Evolutionary conservation across 2,888 invertebrate genomes (phyloP).

Genomic region (Drosophila neoperkinsi): DNA sequence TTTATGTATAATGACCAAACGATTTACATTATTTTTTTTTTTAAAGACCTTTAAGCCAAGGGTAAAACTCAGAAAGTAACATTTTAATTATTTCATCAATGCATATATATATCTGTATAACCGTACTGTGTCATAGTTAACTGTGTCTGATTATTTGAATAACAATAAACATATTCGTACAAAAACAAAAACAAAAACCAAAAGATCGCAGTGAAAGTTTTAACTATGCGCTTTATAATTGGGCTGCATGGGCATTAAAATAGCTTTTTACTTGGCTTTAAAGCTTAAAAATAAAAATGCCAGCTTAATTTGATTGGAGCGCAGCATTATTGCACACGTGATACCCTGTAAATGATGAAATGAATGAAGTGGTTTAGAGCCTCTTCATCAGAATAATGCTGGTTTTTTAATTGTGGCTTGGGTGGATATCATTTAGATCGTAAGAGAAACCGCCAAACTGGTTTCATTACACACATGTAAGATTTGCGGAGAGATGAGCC

Average conservation of each 20-base stretch:
- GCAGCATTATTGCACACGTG: slow-evolving; percentile 1
- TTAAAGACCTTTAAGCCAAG: not conserved
- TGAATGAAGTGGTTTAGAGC: slow-evolving; percentile 5
- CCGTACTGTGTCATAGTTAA: slow-evolving; percentile 52
- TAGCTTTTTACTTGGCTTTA: slow-evolving; percentile 20
- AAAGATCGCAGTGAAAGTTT: slow-evolving; percentile 65
- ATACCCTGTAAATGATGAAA: slow-evolving; percentile 24
- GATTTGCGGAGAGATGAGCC: slow-evolving; percentile 36
- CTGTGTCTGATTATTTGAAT: slow-evolving; percentile 59
- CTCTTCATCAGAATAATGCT: slow-evolving; percentile 27
- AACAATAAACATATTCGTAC: slow-evolving; percentile 59
- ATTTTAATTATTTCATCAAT: slow-evolving; percentile 45
- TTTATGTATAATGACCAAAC: not conserved
- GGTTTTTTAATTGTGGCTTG: slow-evolving; percentile 16
- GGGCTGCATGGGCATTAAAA: slow-evolving; percentile 56
- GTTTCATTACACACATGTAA: slow-evolving; percentile 50
- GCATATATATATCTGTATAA: slow-evolving; percentile 25
- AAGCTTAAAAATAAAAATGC: slow-evolving; percentile 28
- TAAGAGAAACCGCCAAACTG: slow-evolving; percentile 59
- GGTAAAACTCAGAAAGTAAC: slow-evolving; percentile 32
- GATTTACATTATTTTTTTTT: not conserved
- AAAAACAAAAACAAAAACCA: slow-evolving; percentile 18
- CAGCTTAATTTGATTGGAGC: slow-evolving; percentile 11
- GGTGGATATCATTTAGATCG: slow-evolving; percentile 18
- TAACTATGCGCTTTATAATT: slow-evolving; percentile 54